Conservation (phyloP, 2,113 vertebrate genomes). For the Hucho hucho region DNA sequence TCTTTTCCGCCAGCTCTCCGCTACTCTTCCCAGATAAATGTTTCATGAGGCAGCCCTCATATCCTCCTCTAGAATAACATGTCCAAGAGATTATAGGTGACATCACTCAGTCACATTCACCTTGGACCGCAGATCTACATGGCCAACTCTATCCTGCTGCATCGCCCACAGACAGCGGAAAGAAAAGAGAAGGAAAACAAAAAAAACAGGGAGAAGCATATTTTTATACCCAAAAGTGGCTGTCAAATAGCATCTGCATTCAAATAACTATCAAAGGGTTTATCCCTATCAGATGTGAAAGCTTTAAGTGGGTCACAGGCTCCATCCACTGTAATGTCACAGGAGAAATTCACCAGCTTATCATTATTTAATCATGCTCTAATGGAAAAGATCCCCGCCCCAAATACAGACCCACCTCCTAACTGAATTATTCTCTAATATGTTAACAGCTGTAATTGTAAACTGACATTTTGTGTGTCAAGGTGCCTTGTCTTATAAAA, state of each 20-base stretch:
- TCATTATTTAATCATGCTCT: slow-evolving; percentile 80
- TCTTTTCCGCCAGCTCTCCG: slow-evolving; percentile 41
- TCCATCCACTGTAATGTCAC: slow-evolving; percentile 75
- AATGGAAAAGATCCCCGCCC: slow-evolving; percentile 79
- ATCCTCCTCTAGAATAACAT: slow-evolving; percentile 70
- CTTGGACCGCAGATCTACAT: slow-evolving; percentile 56
- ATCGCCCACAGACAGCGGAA: slow-evolving; percentile 42
- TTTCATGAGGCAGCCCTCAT: slow-evolving; percentile 70
- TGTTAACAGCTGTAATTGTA: slow-evolving; percentile 74
- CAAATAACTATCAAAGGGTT: slow-evolving; percentile 77
- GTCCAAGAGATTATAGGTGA: slow-evolving; percentile 77
- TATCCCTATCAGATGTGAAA: slow-evolving; percentile 76
- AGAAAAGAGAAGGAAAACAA: slow-evolving; percentile 16
- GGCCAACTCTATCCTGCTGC: slow-evolving; percentile 39
- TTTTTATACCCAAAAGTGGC: slow-evolving; percentile 75
- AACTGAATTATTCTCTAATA: slow-evolving; percentile 74
- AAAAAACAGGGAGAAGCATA: slow-evolving; percentile 56
- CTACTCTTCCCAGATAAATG: slow-evolving; percentile 77
- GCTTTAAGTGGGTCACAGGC: slow-evolving; percentile 80
- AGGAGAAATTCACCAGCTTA: slow-evolving; percentile 81
- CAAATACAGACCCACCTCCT: slow-evolving; percentile 73
- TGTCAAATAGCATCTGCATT: slow-evolving; percentile 75
- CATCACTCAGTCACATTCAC: slow-evolving; percentile 76
- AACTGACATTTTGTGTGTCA: slow-evolving; percentile 50
- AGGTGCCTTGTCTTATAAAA: slow-evolving; percentile 43